phyloP scores from a whole-genome alignment of 1,140 invertebrate genomes.

The Lasaia peninsularis region DNA sequence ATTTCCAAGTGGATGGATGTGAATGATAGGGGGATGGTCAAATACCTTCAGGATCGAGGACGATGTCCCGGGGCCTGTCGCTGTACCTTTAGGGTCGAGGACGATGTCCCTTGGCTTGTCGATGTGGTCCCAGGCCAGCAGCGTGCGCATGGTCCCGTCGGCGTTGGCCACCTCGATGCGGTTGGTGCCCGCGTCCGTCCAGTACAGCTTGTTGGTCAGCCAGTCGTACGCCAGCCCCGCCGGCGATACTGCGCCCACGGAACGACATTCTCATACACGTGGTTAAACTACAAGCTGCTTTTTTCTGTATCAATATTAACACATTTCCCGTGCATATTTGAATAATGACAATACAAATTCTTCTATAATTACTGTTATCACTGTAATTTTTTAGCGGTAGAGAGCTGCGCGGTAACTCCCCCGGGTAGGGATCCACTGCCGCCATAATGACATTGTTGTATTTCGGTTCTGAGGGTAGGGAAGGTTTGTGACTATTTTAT shows the following conservation, averaged over 20 bases:
- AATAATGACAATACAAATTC: too few relatives aligned
- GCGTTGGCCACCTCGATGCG: constrained; percentile 89
- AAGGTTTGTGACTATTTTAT: too few relatives aligned
- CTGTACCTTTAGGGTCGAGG: constrained; percentile 86
- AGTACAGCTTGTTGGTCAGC: constrained; percentile 92
- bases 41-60: constrained; percentile 86
- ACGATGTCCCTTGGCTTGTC: constrained; percentile 91
- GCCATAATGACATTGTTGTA: too few relatives aligned
- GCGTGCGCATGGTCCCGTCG: constrained; percentile 85
- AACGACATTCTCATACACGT: too few relatives aligned
- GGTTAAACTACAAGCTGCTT: too few relatives aligned
- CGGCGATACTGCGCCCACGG: constrained; percentile 78
- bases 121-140: constrained; percentile 88
- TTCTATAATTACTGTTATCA: too few relatives aligned
- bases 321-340: too few relatives aligned
- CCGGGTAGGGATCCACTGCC: too few relatives aligned
- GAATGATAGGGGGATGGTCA: neutral
- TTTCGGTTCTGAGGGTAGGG: too few relatives aligned
- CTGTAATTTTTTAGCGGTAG: too few relatives aligned
- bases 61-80: constrained; percentile 90
- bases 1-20: neutral
- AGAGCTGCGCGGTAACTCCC: too few relatives aligned
- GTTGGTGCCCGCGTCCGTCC: constrained; percentile 90
- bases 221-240: constrained; percentile 90
- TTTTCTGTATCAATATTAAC: neutral